phyloP scores from a whole-genome alignment of 2,797 vertebrate genomes.

The Triplophysa bombifrons region DNA sequence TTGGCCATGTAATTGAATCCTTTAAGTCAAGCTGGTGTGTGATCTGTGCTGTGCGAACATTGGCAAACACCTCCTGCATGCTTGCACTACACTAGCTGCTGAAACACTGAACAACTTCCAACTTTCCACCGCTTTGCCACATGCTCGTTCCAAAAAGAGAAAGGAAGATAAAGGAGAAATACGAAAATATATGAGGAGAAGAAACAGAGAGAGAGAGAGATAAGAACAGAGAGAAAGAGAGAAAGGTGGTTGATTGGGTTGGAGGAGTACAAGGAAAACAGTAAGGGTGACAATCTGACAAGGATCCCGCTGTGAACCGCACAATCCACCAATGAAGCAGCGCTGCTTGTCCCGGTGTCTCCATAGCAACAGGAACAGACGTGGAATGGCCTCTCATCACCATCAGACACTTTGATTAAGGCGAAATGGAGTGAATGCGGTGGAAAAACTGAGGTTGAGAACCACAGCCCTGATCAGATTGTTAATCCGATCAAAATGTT shows the following conservation, averaged over 20 bases:
- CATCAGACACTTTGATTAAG: slow-evolving; percentile 63
- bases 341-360: slow-evolving; percentile 57
- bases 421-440: slow-evolving; percentile 19
- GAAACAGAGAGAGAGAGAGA: slow-evolving; percentile 9
- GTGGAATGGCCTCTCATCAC: slow-evolving; percentile 62
- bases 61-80: slow-evolving; percentile 58
- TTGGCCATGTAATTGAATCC: slow-evolving; percentile 64
- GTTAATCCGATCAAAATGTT: neutral
- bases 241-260: slow-evolving; percentile 8
- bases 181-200: slow-evolving; percentile 10
- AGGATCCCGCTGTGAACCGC: slow-evolving; percentile 58
- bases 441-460: slow-evolving; percentile 31
- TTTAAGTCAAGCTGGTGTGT: slow-evolving; percentile 56
- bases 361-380: slow-evolving; percentile 67
- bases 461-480: neutral
- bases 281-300: slow-evolving; percentile 50
- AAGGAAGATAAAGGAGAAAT: slow-evolving; percentile 14
- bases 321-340: slow-evolving; percentile 52
- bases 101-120: slow-evolving; percentile 55
- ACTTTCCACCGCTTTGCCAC: slow-evolving; percentile 52
- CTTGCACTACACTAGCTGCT: slow-evolving; percentile 57
- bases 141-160: slow-evolving; percentile 51
- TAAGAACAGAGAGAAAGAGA: slow-evolving; percentile 36
- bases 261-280: slow-evolving; percentile 24
- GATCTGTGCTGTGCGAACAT: slow-evolving; percentile 45